Evolutionary conservation across 2,888 invertebrate genomes (phyloP).

Genomic region (Dryomyza anilis): DNA sequence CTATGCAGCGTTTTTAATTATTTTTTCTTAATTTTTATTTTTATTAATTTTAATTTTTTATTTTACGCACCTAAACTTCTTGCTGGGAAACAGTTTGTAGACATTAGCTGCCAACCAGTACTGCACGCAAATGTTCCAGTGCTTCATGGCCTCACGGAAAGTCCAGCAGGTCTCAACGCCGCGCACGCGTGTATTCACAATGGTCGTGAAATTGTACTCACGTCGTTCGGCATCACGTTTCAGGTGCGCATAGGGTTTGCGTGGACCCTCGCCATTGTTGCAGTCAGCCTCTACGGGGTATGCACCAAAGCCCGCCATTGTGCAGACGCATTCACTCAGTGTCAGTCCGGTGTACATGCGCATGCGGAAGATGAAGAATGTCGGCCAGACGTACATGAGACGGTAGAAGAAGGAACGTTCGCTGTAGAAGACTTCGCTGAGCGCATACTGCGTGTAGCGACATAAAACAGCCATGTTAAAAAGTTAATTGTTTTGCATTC

Average conservation of each 20-base stretch:
- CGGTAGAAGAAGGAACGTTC: conserved; percentile 76
- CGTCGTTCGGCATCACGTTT: conserved; percentile 62
- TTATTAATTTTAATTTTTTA: too few species aligned
- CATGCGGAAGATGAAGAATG: conserved; percentile 87
- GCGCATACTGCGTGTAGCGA: conserved; percentile 76
- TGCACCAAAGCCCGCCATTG: conserved; percentile 87
- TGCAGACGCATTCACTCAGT: conserved; percentile 91
- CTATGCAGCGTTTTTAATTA: too few species aligned
- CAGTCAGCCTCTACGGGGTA: conserved; percentile 79
- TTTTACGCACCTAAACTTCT: conserved; percentile 60
- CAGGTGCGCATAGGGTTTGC: conserved; percentile 71
- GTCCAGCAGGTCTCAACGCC: conserved; percentile 82
- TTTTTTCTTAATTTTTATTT: too few species aligned
- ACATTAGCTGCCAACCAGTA: conserved; percentile 94
- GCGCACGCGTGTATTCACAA: conserved; percentile 82
- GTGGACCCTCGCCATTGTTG: conserved; percentile 85
- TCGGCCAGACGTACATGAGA: conserved; percentile 82
- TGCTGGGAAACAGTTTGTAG: conserved; percentile 81
- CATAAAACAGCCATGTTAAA: too few species aligned
- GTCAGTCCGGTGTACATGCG: conserved; percentile 90
- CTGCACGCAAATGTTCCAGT: conserved; percentile 96
- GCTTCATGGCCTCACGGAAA: conserved; percentile 85
- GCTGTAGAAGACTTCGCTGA: conserved; percentile 75
- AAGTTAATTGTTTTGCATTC: too few species aligned
- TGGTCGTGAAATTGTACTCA: conserved; percentile 77